These are phyloP conservation scores for Bombus confusus DNA, from an alignment of 1,140 invertebrate species.

Conservation along the genomic window DNA sequence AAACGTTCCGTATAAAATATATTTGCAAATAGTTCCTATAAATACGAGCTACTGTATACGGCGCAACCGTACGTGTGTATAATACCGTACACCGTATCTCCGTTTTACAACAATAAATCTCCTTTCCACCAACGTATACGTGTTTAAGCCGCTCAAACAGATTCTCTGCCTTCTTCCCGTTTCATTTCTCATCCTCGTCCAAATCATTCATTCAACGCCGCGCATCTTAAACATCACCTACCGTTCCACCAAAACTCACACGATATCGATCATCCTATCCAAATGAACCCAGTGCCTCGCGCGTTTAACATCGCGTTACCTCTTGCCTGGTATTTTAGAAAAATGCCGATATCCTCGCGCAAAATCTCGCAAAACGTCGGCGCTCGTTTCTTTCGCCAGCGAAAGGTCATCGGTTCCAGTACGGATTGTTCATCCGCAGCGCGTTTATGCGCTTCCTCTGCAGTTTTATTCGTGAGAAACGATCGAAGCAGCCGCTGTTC, in stretches of 20 bases:
- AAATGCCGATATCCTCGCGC: not conserved
- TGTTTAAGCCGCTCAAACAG: not conserved
- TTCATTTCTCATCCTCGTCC: slow-evolving; percentile 4
- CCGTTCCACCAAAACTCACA: not conserved
- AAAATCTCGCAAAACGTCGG: not conserved
- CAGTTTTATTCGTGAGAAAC: not conserved
- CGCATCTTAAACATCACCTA: not conserved
- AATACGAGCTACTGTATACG: not conserved
- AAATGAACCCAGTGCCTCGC: not conserved
- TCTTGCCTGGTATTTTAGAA: not conserved
- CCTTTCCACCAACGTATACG: not conserved
- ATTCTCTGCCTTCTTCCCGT: not conserved
- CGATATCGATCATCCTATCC: not conserved
- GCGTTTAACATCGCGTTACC: not conserved
- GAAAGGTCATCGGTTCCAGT: not conserved
- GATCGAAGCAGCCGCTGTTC: not conserved
- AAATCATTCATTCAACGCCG: not conserved
- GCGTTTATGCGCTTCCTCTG: not conserved
- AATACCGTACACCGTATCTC: not conserved
- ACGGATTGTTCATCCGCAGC: not conserved
- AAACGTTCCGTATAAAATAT: not conserved
- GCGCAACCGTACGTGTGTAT: not conserved
- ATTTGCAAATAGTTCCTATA: not conserved
- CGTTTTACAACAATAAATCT: not conserved
- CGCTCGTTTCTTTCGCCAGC: not conserved